Conservation (phyloP, 2,797 vertebrate genomes). For the Sebastolobus altivelis region DNA sequence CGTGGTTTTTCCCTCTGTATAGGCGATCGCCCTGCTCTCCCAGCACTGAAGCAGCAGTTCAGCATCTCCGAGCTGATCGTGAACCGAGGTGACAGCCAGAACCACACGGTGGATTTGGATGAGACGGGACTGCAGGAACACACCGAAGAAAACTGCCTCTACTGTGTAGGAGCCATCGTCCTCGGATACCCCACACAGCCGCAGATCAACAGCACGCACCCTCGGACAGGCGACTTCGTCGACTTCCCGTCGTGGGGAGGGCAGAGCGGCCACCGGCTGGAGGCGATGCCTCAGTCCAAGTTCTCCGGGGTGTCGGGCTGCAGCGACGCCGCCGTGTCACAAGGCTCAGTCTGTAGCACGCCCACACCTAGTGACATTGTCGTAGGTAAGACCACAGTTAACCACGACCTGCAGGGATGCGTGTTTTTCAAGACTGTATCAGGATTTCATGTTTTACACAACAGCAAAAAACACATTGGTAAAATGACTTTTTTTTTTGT, state of each 20-base stretch:
- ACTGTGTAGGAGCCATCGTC: slow-evolving; percentile 93
- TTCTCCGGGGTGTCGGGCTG: slow-evolving; percentile 98
- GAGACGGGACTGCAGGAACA: slow-evolving; percentile 98
- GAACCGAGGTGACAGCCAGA: slow-evolving; percentile 91
- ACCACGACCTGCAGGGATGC: neutral
- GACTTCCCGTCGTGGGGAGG: slow-evolving; percentile 96
- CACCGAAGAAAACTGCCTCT: slow-evolving; percentile 96
- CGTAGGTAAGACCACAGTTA: slow-evolving; percentile 85
- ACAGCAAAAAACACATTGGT: neutral
- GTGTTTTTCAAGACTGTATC: neutral
- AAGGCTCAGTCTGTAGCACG: slow-evolving; percentile 93
- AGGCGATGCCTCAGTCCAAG: slow-evolving; percentile 94
- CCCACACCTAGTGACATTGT: slow-evolving; percentile 92
- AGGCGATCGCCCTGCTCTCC: slow-evolving; percentile 88
- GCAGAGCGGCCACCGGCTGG: slow-evolving; percentile 92
- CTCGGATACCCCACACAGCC: slow-evolving; percentile 91
- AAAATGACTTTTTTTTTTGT: neutral
- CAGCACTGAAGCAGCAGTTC: slow-evolving; percentile 92
- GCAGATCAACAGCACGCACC: slow-evolving; percentile 88
- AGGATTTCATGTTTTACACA: neutral
- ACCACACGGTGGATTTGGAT: slow-evolving; percentile 90
- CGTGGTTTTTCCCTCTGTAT: neutral
- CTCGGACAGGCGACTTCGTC: slow-evolving; percentile 90
- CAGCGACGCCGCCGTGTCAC: slow-evolving; percentile 93
- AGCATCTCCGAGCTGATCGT: slow-evolving; percentile 97